Conservation (phyloP, 2,797 vertebrate genomes). For the Arrhamphus sclerolepis region DNA sequence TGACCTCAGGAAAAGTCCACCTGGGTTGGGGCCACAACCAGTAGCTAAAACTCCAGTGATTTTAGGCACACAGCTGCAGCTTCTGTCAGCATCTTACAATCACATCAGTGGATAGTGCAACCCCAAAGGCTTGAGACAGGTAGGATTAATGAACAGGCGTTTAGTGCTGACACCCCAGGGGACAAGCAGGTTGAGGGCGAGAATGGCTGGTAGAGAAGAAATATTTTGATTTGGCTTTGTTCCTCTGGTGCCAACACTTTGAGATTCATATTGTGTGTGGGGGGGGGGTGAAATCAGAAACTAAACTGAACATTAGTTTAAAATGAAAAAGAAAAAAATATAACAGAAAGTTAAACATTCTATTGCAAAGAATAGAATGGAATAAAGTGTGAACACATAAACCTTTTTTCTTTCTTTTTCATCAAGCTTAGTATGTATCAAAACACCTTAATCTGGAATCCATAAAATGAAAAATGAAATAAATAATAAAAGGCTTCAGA, state of each 20-base stretch:
- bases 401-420: conserved; percentile 7
- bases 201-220: conserved; percentile 18
- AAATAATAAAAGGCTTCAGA: conserved; percentile 45
- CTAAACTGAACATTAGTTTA: background rate
- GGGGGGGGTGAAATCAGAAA: background rate
- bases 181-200: conserved; percentile 44
- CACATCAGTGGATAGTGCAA: conserved; percentile 54
- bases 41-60: conserved; percentile 7
- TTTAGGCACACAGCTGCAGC: conserved; percentile 31
- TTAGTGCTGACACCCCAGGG: conserved; percentile 52
- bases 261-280: conserved; percentile 12
- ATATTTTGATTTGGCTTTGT: conserved; percentile 14
- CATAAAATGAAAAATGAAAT: conserved; percentile 41
- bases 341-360: background rate
- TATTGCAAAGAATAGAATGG: conserved; percentile 15
- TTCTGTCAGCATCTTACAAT: conserved; percentile 65
- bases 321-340: background rate
- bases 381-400: background rate
- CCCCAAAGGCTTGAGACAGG: conserved; percentile 53
- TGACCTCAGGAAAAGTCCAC: background rate
- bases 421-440: conserved; percentile 33
- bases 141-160: conserved; percentile 68
- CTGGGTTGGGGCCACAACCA: conserved; percentile 8
- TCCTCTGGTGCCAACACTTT: conserved; percentile 3
- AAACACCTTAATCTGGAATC: conserved; percentile 19